These are phyloP conservation scores for Prunella strophiata DNA, from an alignment of 2,797 vertebrate species.

Conservation along the genomic window DNA sequence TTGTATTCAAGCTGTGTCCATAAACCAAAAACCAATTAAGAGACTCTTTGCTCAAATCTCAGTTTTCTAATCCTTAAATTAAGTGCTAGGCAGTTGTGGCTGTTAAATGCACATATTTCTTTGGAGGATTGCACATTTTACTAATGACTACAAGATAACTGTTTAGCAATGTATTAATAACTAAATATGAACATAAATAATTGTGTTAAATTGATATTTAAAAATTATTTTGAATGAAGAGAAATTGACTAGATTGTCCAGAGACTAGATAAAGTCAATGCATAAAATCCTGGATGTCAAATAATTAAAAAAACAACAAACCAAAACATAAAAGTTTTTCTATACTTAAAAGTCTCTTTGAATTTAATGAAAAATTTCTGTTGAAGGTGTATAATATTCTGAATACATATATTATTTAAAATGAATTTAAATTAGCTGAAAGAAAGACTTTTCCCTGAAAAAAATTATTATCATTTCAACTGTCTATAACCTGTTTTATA, in stretches of 20 bases:
- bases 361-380: not conserved
- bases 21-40: not conserved
- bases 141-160: constrained; percentile 6
- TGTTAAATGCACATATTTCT: not conserved
- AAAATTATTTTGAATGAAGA: not conserved
- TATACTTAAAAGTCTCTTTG: not conserved
- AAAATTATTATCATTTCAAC: not conserved
- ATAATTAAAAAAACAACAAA: not conserved
- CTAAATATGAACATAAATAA: not conserved
- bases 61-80: constrained; percentile 4
- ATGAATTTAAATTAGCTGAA: not conserved
- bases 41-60: not conserved
- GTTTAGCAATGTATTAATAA: not conserved
- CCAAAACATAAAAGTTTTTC: not conserved
- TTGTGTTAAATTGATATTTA: not conserved
- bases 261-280: not conserved
- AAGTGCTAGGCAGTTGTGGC: not conserved
- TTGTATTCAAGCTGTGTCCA: not conserved
- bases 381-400: not conserved
- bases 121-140: constrained; percentile 1
- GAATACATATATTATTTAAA: not conserved
- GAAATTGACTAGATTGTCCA: not conserved
- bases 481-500: not conserved
- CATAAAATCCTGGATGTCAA: not conserved
- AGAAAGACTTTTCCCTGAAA: not conserved